Evolutionary conservation across 2,888 invertebrate genomes (phyloP).

Genomic region (Ornithoptera alexandrae): DNA sequence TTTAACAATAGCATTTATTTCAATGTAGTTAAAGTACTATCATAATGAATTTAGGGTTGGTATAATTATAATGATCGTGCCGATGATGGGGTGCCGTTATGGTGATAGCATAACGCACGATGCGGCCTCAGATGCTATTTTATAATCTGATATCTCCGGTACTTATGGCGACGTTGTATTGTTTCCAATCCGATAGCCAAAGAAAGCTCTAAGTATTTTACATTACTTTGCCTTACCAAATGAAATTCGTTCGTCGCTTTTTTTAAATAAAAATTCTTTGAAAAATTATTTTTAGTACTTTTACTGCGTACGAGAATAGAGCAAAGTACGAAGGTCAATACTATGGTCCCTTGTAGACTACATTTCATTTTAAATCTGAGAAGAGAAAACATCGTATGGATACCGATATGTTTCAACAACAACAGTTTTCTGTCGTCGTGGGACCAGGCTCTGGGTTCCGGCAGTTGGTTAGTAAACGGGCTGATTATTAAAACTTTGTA

Average conservation of each 20-base stretch:
- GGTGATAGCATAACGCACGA: constrained; percentile 37
- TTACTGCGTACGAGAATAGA: too few species aligned
- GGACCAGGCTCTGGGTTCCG: too few species aligned
- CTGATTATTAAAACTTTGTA: too few species aligned
- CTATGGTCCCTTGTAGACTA: too few species aligned
- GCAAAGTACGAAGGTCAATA: too few species aligned
- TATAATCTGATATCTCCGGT: constrained; percentile 25
- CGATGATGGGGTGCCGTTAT: constrained; percentile 36
- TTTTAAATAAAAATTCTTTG: background rate
- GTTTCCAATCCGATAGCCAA: constrained; percentile 25
- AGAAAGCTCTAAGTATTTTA: constrained; percentile 2
- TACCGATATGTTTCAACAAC: too few species aligned
- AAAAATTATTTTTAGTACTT: too few species aligned
- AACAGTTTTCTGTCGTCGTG: too few species aligned
- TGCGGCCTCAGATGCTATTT: constrained; percentile 31
- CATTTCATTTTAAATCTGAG: too few species aligned
- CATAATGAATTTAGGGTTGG: constrained; percentile 23
- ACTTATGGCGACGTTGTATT: constrained; percentile 25
- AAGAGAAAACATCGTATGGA: too few species aligned
- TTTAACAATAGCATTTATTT: constrained; percentile 1
- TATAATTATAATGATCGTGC: constrained; percentile 37
- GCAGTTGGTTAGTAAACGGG: too few species aligned
- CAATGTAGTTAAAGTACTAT: background rate
- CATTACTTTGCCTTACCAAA: background rate
- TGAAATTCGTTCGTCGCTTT: background rate